Evolutionary conservation across 92 coral and sea anemone species (phyloP).

Genomic region (Pocillopora meandrina): DNA sequence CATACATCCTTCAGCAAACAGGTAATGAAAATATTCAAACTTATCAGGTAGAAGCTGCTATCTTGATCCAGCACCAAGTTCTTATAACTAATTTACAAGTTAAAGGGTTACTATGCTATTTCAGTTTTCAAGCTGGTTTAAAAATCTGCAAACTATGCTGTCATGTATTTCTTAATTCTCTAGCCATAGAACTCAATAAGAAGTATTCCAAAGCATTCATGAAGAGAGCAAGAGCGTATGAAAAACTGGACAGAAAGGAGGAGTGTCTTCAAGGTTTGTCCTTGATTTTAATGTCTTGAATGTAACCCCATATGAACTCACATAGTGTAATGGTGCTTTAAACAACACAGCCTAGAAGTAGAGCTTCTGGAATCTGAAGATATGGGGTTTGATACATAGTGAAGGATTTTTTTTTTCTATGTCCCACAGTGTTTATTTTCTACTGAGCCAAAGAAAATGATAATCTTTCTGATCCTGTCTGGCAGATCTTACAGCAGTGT

Average conservation of each 20-base stretch:
- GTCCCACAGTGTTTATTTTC: too few relatives aligned
- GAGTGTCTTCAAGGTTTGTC: slow-evolving; percentile 86
- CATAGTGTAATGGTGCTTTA: too few relatives aligned
- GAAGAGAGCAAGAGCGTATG: slow-evolving; percentile 92
- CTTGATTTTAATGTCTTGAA: background rate
- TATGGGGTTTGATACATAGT: too few relatives aligned
- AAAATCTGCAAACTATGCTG: background rate
- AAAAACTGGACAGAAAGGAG: slow-evolving; percentile 74
- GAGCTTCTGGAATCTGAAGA: too few relatives aligned
- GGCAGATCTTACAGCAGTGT: slow-evolving; percentile 95
- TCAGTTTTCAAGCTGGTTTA: background rate
- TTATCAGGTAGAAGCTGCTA: too few relatives aligned
- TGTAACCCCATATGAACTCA: background rate
- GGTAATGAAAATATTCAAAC: too few relatives aligned
- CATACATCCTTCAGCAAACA: too few relatives aligned
- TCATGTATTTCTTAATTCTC: background rate
- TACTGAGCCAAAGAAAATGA: too few relatives aligned
- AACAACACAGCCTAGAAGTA: too few relatives aligned
- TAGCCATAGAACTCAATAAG: slow-evolving; percentile 84
- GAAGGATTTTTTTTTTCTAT: too few relatives aligned
- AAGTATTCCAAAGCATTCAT: slow-evolving; percentile 92
- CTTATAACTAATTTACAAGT: too few relatives aligned
- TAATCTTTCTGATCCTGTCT: background rate
- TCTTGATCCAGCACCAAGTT: too few relatives aligned
- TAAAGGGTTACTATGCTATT: background rate